Percentiles rank a stretch among this genome's conserved stretches.
phyloP scores from a whole-genome alignment of 2,888 invertebrate species.

The Ischnura elegans region DNA sequence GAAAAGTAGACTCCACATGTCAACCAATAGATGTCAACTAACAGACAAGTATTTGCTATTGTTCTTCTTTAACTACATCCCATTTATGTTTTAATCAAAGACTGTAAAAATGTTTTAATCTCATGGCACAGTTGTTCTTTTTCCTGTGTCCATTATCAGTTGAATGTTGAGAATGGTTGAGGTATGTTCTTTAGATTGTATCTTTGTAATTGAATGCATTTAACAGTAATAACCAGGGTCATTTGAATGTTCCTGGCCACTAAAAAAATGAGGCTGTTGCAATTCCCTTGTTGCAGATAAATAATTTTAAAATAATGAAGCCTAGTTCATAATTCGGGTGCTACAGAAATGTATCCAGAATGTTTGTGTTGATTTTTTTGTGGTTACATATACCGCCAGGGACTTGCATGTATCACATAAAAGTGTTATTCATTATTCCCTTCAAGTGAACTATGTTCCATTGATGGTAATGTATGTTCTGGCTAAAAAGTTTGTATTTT shows the following conservation, averaged over 20 bases:
- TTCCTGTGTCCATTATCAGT: background rate
- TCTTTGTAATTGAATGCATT: background rate
- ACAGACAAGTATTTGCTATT: background rate
- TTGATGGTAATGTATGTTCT: background rate
- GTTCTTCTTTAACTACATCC: background rate
- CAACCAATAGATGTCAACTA: too few relatives aligned
- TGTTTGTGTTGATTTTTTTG: background rate
- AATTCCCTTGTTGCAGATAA: background rate
- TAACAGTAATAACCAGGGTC: background rate
- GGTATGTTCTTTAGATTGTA: too few relatives aligned
- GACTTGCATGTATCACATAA: background rate
- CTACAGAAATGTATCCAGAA: background rate
- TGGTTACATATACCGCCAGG: background rate
- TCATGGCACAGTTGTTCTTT: background rate
- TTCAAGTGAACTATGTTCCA: background rate
- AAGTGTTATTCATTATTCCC: background rate
- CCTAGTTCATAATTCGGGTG: background rate
- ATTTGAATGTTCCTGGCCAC: background rate
- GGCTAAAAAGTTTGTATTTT: background rate
- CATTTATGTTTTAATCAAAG: background rate
- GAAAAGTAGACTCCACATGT: too few relatives aligned
- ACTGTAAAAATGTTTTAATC: background rate
- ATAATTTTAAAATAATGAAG: background rate
- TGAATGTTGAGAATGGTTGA: background rate
- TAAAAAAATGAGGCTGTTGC: background rate